Evolutionary conservation across 2,113 vertebrate genomes (phyloP).

Genomic region (Vanacampus margaritifer): DNA sequence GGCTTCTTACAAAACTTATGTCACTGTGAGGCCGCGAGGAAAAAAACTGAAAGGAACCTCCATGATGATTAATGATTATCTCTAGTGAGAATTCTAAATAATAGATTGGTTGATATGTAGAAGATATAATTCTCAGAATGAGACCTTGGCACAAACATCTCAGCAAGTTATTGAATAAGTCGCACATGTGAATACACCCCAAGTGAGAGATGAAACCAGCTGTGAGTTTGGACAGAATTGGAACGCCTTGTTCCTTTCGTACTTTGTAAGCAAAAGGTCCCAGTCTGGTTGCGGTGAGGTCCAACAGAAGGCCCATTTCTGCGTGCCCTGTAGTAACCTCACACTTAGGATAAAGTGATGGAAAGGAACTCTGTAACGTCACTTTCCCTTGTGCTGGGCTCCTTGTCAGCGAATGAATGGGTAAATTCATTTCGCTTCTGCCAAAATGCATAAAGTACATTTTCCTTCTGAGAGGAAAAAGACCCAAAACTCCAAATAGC

Average conservation of each 20-base stretch:
- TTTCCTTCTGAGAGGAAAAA: background rate
- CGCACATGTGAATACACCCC: conserved; percentile 57
- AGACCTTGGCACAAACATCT: conserved; percentile 6
- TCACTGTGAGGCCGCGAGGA: background rate
- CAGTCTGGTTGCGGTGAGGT: conserved; percentile 33
- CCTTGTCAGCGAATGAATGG: background rate
- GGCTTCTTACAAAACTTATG: conserved; percentile 42
- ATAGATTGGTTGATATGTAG: background rate
- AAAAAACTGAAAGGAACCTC: conserved; percentile 11
- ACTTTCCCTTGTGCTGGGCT: conserved; percentile 16
- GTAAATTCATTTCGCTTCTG: conserved; percentile 15
- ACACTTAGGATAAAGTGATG: conserved; percentile 28
- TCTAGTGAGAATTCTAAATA: background rate
- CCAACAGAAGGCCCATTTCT: conserved; percentile 48
- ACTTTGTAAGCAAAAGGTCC: conserved; percentile 43
- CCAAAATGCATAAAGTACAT: conserved; percentile 1
- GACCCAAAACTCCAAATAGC: background rate
- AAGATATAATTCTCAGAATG: background rate
- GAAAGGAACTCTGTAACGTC: conserved; percentile 36
- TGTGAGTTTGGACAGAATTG: conserved; percentile 68
- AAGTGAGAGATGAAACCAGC: conserved; percentile 61
- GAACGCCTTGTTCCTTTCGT: conserved; percentile 71
- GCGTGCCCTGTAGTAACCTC: conserved; percentile 43
- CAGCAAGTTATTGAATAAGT: conserved; percentile 50
- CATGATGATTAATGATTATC: conserved; percentile 14